These are phyloP conservation scores for Rhagoletis pomonella DNA, from an alignment of 1,140 invertebrate genomes.

Conservation along the genomic window DNA sequence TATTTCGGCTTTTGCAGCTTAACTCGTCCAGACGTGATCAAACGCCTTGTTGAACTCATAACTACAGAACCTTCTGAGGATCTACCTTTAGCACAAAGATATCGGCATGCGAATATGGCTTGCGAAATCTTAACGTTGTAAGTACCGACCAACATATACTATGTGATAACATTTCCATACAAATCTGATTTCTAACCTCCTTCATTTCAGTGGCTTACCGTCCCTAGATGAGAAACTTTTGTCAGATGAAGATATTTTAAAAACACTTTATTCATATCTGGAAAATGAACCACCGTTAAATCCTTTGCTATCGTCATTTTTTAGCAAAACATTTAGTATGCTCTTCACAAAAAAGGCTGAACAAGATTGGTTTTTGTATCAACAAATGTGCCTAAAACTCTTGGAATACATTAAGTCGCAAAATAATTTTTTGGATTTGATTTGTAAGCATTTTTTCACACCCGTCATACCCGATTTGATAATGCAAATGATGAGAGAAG, in stretches of 20 bases:
- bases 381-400: conserved; percentile 91
- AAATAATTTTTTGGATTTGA: conserved; percentile 88
- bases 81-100: conserved; percentile 85
- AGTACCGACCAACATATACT: conserved; percentile 6
- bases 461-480: conserved; percentile 97
- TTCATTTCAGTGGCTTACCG: conserved; percentile 81
- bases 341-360: conserved; percentile 85
- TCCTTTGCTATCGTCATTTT: conserved; percentile 95
- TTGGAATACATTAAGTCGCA: conserved; percentile 92
- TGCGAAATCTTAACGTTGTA: conserved; percentile 91
- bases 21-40: conserved; percentile 86
- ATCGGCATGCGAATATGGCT: conserved; percentile 93
- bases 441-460: conserved; percentile 92
- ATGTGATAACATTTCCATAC: no score
- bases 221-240: conserved; percentile 90
- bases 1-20: conserved; percentile 78
- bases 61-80: conserved; percentile 88
- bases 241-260: conserved; percentile 83
- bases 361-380: conserved; percentile 92
- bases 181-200: no score
- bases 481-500: conserved; percentile 89
- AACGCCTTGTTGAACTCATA: conserved; percentile 89
- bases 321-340: conserved; percentile 94
- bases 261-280: conserved; percentile 92
- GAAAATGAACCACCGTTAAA: conserved; percentile 91